Percentiles rank a stretch among this genome's conserved stretches.
These are phyloP conservation scores for Girardinus metallicus DNA, from an alignment of 2,797 vertebrate genomes.

Conservation along the genomic window DNA sequence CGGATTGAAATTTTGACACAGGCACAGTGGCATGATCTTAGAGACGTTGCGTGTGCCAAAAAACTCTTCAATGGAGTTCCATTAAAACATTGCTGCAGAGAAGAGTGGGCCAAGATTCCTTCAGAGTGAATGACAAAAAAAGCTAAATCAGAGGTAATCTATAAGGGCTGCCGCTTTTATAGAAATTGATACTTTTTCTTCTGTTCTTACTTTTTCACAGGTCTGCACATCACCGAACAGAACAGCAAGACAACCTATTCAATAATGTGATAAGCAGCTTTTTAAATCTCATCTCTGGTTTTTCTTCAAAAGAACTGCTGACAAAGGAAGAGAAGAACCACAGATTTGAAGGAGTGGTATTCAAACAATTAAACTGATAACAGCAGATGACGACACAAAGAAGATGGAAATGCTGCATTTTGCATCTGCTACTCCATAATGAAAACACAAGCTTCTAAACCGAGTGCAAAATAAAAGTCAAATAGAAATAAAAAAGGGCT, in stretches of 20 bases:
- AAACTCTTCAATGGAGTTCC: neutral
- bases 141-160: neutral
- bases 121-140: neutral
- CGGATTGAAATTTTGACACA: neutral
- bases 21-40: neutral
- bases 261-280: neutral
- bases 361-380: conserved; percentile 63
- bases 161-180: neutral
- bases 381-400: conserved; percentile 61
- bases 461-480: conserved; percentile 48
- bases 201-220: neutral
- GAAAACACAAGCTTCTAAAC: conserved; percentile 68
- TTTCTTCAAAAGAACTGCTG: conserved; percentile 49
- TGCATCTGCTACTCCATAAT: conserved; percentile 68
- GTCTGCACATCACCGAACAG: neutral
- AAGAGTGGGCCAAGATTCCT: neutral
- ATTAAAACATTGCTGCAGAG: neutral
- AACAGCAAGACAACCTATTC: neutral
- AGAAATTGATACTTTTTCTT: neutral
- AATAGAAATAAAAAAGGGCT: conserved; percentile 33
- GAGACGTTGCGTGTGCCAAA: neutral
- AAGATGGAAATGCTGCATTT: conserved; percentile 48
- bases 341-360: conserved; percentile 40
- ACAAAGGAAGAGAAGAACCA: conserved; percentile 43
- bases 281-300: conserved; percentile 6